Conservation (phyloP, 2,797 vertebrate genomes). For the Paguma larvata region DNA sequence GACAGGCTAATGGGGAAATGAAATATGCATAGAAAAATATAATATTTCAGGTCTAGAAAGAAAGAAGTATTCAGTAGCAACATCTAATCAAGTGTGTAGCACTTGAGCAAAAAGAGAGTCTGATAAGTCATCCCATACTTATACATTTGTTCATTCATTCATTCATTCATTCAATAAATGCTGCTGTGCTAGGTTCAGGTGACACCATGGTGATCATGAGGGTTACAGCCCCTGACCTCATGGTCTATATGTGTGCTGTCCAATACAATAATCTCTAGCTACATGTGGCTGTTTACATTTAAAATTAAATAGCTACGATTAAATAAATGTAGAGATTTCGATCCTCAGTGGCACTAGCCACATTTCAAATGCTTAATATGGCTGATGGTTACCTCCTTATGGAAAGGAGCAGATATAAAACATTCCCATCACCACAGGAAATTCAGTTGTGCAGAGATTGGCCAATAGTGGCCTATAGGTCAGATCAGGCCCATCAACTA, state of each 20-base stretch:
- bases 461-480: neutral
- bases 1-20: neutral
- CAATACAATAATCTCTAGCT: neutral
- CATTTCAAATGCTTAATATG: neutral
- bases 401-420: neutral
- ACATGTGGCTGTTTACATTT: neutral
- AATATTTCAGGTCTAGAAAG: neutral
- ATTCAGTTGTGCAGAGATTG: neutral
- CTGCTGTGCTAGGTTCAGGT: neutral
- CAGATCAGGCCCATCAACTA: neutral
- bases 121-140: neutral
- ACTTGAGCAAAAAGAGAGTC: neutral
- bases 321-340: neutral
- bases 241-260: neutral
- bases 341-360: neutral
- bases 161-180: neutral
- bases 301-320: constrained; percentile 29
- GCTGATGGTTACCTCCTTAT: neutral
- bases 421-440: neutral
- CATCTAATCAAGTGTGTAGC: neutral
- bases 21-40: neutral
- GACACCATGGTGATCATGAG: neutral
- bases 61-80: neutral
- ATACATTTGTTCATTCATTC: neutral
- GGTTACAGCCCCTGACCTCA: neutral